Percentiles rank a stretch among this genome's conserved stretches.
phyloP scores from a whole-genome alignment of 2,113 vertebrate genomes.

The Elephas maximus region DNA sequence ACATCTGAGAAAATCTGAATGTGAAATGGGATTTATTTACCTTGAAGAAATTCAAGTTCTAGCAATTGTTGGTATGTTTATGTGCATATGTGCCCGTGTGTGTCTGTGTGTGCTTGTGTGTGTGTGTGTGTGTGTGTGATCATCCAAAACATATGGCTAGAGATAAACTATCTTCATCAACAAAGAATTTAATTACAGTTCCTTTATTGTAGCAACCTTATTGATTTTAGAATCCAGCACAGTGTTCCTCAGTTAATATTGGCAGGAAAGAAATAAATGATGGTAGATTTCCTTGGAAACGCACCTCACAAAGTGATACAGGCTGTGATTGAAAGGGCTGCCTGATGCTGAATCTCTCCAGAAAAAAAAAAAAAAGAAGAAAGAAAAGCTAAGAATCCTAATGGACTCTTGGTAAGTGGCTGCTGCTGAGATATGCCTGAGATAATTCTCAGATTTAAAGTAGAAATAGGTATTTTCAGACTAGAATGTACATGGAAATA shows the following conservation, averaged over 20 bases:
- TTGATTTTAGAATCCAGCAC: neutral
- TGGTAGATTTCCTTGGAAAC: neutral
- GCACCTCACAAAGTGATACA: neutral
- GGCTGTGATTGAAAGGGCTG: accelerated
- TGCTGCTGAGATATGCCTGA: neutral
- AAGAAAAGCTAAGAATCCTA: accelerated
- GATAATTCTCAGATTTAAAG: no score
- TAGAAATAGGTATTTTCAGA: neutral
- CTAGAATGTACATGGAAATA: neutral
- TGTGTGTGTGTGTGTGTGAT: neutral
- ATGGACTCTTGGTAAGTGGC: accelerated
- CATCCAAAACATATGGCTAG: neutral
- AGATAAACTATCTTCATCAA: neutral
- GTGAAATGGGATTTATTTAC: neutral
- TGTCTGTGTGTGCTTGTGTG: no score
- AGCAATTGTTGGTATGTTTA: neutral
- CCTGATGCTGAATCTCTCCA: accelerated
- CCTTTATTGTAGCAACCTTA: neutral
- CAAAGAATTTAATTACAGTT: neutral
- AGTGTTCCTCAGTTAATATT: neutral
- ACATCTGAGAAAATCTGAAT: neutral
- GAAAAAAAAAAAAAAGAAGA: neutral
- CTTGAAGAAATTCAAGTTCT: neutral
- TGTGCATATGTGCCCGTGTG: neutral
- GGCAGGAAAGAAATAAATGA: neutral